A percentile compares a stretch with the other conserved stretches of the same genome.
These are phyloP conservation scores for Alviniconcha strummeri DNA, from an alignment of 2,888 invertebrate species.

Conservation along the genomic window DNA sequence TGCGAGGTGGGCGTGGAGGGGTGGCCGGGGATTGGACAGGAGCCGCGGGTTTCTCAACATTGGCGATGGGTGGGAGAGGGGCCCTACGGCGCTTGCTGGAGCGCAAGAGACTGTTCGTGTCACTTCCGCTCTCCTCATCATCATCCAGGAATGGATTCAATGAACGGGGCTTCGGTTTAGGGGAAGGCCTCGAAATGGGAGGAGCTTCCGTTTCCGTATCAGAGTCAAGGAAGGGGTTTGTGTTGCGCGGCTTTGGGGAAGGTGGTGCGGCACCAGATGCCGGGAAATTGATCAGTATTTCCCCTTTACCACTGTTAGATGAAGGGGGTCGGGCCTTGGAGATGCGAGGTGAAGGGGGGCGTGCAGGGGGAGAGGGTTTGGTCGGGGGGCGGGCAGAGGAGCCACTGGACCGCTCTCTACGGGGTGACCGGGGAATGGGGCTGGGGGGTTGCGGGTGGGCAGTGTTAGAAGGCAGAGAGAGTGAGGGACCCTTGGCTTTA, in stretches of 20 bases:
- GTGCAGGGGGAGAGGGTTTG: conserved; percentile 33
- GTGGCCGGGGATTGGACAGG: conserved; percentile 13
- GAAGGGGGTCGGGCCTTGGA: conserved; percentile 35
- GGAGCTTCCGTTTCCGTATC: conserved; percentile 15
- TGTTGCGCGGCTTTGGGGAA: neutral
- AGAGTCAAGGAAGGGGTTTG: conserved; percentile 4
- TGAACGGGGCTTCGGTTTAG: conserved; percentile 17
- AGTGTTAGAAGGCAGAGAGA: conserved; percentile 10
- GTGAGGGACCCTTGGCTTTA: conserved; percentile 31
- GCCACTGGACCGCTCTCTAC: neutral
- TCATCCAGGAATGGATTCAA: conserved; percentile 38
- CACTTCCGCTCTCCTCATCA: conserved; percentile 21
- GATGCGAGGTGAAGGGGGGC: conserved; percentile 45
- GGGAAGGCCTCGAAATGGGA: conserved; percentile 11
- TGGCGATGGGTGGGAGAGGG: conserved; percentile 20
- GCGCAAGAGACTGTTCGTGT: conserved; percentile 29
- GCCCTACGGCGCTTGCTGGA: conserved; percentile 31
- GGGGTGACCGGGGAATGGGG: conserved; percentile 20
- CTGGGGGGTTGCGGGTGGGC: neutral
- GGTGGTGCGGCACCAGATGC: conserved; percentile 1
- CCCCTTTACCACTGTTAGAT: conserved; percentile 11
- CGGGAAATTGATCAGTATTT: conserved; percentile 36
- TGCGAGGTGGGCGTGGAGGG: conserved; percentile 21
- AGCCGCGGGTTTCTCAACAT: neutral
- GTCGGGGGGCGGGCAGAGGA: neutral